Evolutionary conservation across 1,140 invertebrate genomes (phyloP).

Genomic region (Lycorma delicatula): DNA sequence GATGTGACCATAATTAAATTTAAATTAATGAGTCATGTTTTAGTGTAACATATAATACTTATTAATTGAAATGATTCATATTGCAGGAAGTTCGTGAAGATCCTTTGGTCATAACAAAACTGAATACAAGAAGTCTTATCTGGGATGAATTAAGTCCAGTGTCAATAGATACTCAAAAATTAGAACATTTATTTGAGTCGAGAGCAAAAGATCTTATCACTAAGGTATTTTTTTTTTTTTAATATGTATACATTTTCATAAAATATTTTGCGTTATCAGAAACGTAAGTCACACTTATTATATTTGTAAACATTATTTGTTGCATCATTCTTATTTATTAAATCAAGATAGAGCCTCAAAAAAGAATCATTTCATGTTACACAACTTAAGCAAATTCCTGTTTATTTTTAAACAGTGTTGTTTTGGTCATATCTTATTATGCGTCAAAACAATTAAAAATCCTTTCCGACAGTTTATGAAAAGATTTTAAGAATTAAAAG

Average conservation of each 20-base stretch:
- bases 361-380: background rate
- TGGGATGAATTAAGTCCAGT: conserved; percentile 89
- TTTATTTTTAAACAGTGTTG: too few relatives aligned
- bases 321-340: background rate
- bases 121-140: conserved; percentile 63
- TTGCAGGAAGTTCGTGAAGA: conserved; percentile 76
- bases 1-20: too few relatives aligned
- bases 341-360: background rate
- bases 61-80: background rate
- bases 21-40: too few relatives aligned
- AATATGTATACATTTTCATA: too few relatives aligned
- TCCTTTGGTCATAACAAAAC: conserved; percentile 57
- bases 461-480: too few relatives aligned
- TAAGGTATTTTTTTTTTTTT: conserved; percentile 60
- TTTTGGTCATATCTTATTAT: too few relatives aligned
- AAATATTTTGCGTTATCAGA: background rate
- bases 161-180: conserved; percentile 80
- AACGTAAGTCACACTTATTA: background rate
- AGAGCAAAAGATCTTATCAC: conserved; percentile 89
- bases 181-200: conserved; percentile 96
- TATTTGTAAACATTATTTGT: background rate
- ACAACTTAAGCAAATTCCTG: too few relatives aligned
- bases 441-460: too few relatives aligned
- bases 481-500: too few relatives aligned
- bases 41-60: too few relatives aligned